These are phyloP conservation scores for Netelia inedita DNA, from an alignment of 2,888 invertebrate genomes.

Conservation along the genomic window DNA sequence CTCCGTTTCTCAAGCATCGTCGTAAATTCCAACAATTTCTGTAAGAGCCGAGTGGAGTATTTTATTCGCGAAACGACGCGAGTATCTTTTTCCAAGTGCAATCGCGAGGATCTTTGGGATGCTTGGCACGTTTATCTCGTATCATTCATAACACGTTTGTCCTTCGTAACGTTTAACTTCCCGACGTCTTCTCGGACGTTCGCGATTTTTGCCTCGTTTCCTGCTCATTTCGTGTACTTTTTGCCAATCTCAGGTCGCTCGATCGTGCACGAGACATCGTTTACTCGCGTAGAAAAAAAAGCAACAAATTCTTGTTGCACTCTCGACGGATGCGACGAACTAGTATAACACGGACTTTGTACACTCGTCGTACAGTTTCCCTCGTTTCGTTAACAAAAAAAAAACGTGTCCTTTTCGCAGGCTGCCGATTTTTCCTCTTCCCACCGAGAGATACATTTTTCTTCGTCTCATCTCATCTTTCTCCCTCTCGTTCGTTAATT, in stretches of 20 bases:
- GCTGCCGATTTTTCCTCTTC: no score
- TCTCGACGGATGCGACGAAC: neutral
- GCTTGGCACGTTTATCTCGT: conserved; percentile 37
- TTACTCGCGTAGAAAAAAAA: neutral
- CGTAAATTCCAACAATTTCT: neutral
- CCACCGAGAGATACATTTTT: neutral
- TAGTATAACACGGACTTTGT: neutral
- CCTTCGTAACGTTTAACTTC: neutral
- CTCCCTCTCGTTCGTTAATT: conserved; percentile 2
- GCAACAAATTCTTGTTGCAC: neutral
- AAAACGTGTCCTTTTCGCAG: conserved; percentile 5
- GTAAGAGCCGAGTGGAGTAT: neutral
- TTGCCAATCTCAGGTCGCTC: neutral
- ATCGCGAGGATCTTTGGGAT: conserved; percentile 11
- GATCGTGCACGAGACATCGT: neutral
- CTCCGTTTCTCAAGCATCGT: neutral
- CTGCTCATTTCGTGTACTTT: neutral
- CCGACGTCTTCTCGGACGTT: neutral
- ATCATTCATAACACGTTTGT: neutral
- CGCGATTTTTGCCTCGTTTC: conserved; percentile 13
- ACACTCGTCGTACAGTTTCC: neutral
- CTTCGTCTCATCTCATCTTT: neutral
- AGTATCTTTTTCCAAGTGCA: conserved; percentile 21
- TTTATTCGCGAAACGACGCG: neutral
- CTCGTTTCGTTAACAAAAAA: conserved; percentile 5